Percentiles rank a stretch among this genome's conserved stretches.
phyloP scores from a whole-genome alignment of 2,797 vertebrate genomes.

The Hemibagrus guttatus region DNA sequence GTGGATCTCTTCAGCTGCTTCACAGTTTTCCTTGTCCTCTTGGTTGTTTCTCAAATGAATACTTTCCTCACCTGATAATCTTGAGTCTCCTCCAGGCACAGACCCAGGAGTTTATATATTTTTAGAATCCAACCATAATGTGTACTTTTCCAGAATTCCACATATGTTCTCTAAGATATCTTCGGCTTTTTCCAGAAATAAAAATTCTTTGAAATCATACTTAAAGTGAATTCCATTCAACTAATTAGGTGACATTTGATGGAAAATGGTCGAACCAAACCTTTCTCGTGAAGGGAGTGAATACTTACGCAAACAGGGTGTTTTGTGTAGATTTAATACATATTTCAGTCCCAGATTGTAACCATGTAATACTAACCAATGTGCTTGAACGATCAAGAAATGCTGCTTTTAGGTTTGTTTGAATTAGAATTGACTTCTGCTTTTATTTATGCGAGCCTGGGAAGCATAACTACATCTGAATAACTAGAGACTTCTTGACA shows the following conservation, averaged over 20 bases:
- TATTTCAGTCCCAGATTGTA: neutral
- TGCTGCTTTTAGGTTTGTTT: conserved; percentile 4
- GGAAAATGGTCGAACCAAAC: neutral
- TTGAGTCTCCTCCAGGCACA: neutral
- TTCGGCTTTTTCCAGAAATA: neutral
- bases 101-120: neutral
- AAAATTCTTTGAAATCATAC: neutral
- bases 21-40: neutral
- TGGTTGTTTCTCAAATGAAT: neutral
- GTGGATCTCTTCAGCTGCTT: neutral
- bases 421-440: neutral
- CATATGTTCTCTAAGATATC: neutral
- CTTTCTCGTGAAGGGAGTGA: neutral
- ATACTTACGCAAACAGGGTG: neutral
- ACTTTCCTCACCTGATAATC: neutral
- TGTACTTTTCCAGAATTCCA: neutral
- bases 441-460: neutral
- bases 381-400: neutral
- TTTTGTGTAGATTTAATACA: neutral
- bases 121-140: neutral
- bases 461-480: neutral
- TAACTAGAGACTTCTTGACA: neutral
- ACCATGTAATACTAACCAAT: neutral
- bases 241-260: neutral
- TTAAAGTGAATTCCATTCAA: neutral